Conservation (phyloP, 1,140 invertebrate genomes). For the Zaprionus capensis region DNA sequence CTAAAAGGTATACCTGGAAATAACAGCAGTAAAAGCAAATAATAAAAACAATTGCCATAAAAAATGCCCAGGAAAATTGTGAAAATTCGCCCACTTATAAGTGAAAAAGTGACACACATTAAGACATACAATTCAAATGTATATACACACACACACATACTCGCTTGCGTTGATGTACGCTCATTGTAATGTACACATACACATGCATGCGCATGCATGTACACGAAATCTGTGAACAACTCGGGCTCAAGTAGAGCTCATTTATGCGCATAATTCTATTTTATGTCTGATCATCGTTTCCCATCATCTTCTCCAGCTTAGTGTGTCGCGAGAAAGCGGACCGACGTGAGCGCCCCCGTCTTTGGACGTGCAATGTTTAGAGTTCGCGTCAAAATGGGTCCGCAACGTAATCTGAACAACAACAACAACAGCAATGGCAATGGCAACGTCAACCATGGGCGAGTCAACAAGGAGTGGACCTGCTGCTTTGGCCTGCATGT, state of each 20-base stretch:
- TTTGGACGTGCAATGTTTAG: constrained; percentile 85
- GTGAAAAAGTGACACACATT: constrained; percentile 44
- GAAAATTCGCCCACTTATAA: background rate
- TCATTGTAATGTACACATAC: background rate
- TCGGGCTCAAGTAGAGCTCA: constrained; percentile 14
- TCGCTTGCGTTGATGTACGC: background rate
- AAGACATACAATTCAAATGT: constrained; percentile 20
- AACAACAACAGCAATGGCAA: constrained; percentile 33
- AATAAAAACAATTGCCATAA: background rate
- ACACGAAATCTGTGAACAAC: background rate
- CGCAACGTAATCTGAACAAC: constrained; percentile 84
- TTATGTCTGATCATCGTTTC: constrained; percentile 35
- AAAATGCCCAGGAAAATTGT: constrained; percentile 1
- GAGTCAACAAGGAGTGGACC: constrained; percentile 88
- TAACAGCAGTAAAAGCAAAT: constrained; percentile 1
- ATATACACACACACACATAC: constrained; percentile 13
- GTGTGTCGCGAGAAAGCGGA: constrained; percentile 20
- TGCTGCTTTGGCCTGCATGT: constrained; percentile 94
- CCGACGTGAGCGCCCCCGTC: constrained; percentile 32
- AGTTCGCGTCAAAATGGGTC: constrained; percentile 87
- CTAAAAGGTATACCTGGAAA: background rate
- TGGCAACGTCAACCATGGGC: constrained; percentile 21
- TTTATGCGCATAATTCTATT: constrained; percentile 38
- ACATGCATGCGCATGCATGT: background rate
- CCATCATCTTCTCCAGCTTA: constrained; percentile 34